Percentiles rank a stretch among this genome's conserved stretches.
Conservation (phyloP, 2,797 vertebrate species). For the Neosilurus mollespiculum region DNA sequence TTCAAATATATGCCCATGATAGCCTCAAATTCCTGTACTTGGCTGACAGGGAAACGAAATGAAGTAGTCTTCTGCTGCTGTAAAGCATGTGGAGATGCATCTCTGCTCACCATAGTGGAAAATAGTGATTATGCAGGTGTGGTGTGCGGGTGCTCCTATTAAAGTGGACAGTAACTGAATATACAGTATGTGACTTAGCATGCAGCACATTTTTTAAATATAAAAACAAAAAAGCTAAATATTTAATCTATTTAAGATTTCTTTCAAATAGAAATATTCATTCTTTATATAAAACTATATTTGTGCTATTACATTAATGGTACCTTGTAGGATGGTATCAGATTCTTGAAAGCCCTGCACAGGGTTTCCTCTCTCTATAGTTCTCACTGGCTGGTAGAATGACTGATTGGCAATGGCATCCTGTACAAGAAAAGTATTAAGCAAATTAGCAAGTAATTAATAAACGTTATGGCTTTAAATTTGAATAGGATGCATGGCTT, state of each 20-base stretch:
- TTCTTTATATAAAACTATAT: background rate
- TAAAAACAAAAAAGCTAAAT: background rate
- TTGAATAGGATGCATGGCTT: background rate
- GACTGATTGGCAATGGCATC: constrained; percentile 87
- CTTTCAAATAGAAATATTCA: background rate
- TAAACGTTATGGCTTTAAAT: background rate
- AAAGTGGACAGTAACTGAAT: no score
- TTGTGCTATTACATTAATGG: background rate
- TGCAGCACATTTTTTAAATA: background rate
- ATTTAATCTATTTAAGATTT: background rate
- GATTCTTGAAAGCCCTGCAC: constrained; percentile 85
- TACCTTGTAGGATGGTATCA: constrained; percentile 87
- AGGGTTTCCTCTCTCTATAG: constrained; percentile 83
- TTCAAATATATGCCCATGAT: no score
- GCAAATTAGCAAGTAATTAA: background rate
- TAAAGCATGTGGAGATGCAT: no score
- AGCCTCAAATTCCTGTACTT: no score
- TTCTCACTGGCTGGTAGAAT: constrained; percentile 78
- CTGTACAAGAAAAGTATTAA: constrained; percentile 65
- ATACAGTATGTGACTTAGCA: background rate
- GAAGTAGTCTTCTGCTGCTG: no score
- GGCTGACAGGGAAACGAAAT: no score
- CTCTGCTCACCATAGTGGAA: no score
- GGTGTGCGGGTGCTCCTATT: no score
- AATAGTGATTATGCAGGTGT: no score